Percentiles rank a stretch among this genome's conserved stretches.
Conservation (phyloP, 2,888 invertebrate species). For the Geotrupes spiniger region DNA sequence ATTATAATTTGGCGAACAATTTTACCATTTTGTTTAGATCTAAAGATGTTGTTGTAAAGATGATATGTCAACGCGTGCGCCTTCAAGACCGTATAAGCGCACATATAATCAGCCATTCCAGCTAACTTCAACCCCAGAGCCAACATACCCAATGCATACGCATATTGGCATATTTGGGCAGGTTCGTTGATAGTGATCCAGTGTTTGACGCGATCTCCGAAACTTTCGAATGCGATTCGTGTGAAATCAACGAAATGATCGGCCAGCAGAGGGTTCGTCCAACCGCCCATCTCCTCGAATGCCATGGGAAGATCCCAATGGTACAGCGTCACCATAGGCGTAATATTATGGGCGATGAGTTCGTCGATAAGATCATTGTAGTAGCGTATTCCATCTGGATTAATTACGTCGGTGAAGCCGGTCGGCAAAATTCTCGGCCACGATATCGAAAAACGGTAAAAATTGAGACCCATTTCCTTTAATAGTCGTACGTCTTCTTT, state of each 20-base stretch:
- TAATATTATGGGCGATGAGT: conserved; percentile 53
- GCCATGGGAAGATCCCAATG: conserved; percentile 65
- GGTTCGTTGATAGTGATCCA: conserved; percentile 29
- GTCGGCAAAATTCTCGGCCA: conserved; percentile 68
- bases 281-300: conserved; percentile 60
- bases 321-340: conserved; percentile 60
- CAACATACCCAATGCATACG: conserved; percentile 34
- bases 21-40: conserved; percentile 36
- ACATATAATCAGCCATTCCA: conserved; percentile 60
- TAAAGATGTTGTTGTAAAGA: conserved; percentile 55
- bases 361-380: conserved; percentile 62
- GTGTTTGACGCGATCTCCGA: conserved; percentile 40
- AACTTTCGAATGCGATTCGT: conserved; percentile 53
- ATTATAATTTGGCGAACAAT: too few relatives aligned
- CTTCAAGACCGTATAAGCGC: conserved; percentile 60
- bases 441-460: conserved; percentile 62
- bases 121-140: conserved; percentile 46
- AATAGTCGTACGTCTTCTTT: conserved; percentile 60
- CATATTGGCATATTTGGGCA: conserved; percentile 33
- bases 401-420: conserved; percentile 55
- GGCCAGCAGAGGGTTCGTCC: conserved; percentile 60
- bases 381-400: conserved; percentile 60
- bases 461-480: conserved; percentile 55
- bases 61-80: conserved; percentile 65
- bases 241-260: conserved; percentile 63